Evolutionary conservation across 1,140 invertebrate genomes (phyloP), one percentile per base, ranked within the genome.

Genomic region (Leptestheria dahalacensis): DNA sequence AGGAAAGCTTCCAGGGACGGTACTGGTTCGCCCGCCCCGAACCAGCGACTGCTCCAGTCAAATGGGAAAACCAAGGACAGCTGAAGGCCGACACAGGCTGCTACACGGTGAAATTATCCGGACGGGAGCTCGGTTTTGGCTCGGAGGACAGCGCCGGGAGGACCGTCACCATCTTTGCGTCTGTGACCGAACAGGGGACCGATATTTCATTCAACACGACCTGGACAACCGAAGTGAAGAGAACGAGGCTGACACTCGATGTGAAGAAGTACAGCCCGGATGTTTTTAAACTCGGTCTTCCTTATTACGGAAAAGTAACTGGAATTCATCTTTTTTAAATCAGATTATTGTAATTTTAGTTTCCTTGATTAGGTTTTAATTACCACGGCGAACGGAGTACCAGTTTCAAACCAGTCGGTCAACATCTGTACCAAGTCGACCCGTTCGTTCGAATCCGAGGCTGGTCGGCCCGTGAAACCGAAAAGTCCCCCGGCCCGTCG

Each of bases 181-280:
- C 77, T 53, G 77, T 82, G 15, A 80, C 76, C 0, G 82, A 84
- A 67, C 73, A 78, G 20, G 77, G 79, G 3, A 84, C 82, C 0
- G 77, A 77, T 41, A 71, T 78, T 10, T 76, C 77, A 65, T 74
- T 81, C 64, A 82, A 81, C 55, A 75, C 75, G 0, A 80, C 77
- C 2, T 77, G 74, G n/a, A 72, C 74, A 2, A 75, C 77, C 0
- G 67, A 75, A 28, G 74, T 81, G 0, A 71, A 76, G 4, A 73
- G 78, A 56, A 71, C 77, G 15, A 71, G 76, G 0, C 62, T 81
- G 4, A 74, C 75, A 21, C 59, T 82, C 18, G 74, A 79, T 61
- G 80, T 80, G 61, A 64, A 73, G 0, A 67, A 71, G 1, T 74
- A 79, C 21, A 74, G 76, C 2, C 68, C 76, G 1, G 74, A 75